These are phyloP conservation scores for Sarcophaga variegata DNA, from an alignment of 2,888 invertebrate species.

Conservation along the genomic window DNA sequence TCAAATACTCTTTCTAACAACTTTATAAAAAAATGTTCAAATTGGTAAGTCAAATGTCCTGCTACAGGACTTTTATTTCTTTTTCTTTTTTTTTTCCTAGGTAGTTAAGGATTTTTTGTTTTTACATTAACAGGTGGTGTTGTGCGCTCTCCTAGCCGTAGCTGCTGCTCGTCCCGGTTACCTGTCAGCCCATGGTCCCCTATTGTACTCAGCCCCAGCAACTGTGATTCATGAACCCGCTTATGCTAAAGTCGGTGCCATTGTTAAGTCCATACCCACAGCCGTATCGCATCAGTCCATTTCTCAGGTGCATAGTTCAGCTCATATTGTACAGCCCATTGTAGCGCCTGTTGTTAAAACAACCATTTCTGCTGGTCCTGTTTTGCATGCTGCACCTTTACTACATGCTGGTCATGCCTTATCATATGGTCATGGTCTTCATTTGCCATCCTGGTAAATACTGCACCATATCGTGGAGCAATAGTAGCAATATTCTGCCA, in stretches of 20 bases:
- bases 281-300: constrained; percentile 83
- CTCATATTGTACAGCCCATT: constrained; percentile 74
- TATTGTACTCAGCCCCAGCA: constrained; percentile 74
- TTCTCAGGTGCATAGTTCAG: constrained; percentile 81
- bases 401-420: constrained; percentile 56
- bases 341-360: constrained; percentile 72
- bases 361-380: constrained; percentile 69
- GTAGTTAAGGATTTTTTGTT: constrained; percentile 54
- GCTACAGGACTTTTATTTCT: neutral
- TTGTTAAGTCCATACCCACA: constrained; percentile 81
- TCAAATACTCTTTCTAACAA: constrained; percentile 9
- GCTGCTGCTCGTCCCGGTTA: constrained; percentile 79
- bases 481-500: constrained; percentile 4
- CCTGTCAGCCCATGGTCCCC: constrained; percentile 69
- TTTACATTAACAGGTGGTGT: constrained; percentile 74
- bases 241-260: constrained; percentile 76
- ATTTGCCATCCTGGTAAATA: constrained; percentile 63
- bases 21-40: constrained; percentile 77
- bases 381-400: constrained; percentile 58
- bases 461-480: neutral
- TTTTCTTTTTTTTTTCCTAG: neutral
- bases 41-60: constrained; percentile 76
- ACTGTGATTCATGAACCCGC: constrained; percentile 75
- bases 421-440: constrained; percentile 62
- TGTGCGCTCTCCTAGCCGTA: constrained; percentile 78